These are phyloP conservation scores for Diabrotica virgifera DNA, from an alignment of 1,140 invertebrate species.

Conservation along the genomic window DNA sequence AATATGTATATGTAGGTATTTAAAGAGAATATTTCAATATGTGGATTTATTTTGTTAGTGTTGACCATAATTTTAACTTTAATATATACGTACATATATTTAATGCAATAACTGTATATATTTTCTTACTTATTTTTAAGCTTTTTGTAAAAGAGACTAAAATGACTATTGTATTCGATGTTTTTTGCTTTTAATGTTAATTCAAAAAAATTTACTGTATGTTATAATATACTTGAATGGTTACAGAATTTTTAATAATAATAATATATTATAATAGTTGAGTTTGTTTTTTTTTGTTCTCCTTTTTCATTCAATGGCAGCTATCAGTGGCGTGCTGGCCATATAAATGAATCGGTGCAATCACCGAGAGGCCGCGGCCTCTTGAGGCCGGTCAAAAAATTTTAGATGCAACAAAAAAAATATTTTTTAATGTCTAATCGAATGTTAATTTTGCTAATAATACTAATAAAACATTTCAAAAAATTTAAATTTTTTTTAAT, in stretches of 20 bases:
- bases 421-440: too few species aligned
- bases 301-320: not conserved
- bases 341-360: too few species aligned
- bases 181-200: not conserved
- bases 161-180: constrained; percentile 10
- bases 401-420: too few species aligned
- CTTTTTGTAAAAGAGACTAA: constrained; percentile 15
- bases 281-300: constrained; percentile 6
- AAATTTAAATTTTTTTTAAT: too few species aligned
- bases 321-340: too few species aligned
- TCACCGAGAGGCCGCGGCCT: too few species aligned
- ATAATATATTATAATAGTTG: constrained; percentile 7
- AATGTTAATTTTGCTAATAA: too few species aligned
- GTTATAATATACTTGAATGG: not conserved
- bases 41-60: not conserved
- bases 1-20: not conserved
- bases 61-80: not conserved
- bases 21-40: not conserved
- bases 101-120: constrained; percentile 19
- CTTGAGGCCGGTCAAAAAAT: too few species aligned
- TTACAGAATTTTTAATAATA: constrained; percentile 12
- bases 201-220: constrained; percentile 2
- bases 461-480: too few species aligned
- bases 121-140: constrained; percentile 11
- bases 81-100: constrained; percentile 1